phyloP scores from a whole-genome alignment of 2,797 vertebrate genomes.

The Pseudotriccus pelzelni region DNA sequence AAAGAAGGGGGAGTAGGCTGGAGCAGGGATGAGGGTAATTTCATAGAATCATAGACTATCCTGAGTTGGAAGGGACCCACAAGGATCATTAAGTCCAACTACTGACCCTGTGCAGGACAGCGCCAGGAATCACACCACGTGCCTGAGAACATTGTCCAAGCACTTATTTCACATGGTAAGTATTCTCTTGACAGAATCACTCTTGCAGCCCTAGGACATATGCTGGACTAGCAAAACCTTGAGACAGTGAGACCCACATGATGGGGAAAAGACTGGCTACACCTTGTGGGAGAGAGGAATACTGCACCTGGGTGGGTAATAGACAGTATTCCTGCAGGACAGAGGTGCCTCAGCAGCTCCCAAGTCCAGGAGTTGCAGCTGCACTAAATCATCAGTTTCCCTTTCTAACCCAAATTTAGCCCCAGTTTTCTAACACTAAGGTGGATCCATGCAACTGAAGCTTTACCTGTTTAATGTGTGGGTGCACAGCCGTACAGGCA shows the following conservation, averaged over 20 bases:
- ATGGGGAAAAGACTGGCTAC: neutral
- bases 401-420: neutral
- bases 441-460: neutral
- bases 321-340: neutral
- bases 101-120: neutral
- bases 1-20: neutral
- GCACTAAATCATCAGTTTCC: neutral
- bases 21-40: neutral
- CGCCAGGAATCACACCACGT: neutral
- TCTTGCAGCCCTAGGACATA: neutral
- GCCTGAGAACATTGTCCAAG: neutral
- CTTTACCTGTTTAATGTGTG: neutral
- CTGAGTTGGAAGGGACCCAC: neutral
- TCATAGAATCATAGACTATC: neutral
- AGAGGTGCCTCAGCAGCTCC: neutral
- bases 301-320: fast-evolving
- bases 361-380: fast-evolving
- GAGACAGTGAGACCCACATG: neutral
- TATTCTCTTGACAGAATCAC: neutral
- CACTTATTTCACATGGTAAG: neutral
- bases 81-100: neutral
- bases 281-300: neutral
- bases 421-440: neutral
- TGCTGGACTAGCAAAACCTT: neutral
- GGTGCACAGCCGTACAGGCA: fast-evolving